Conservation (phyloP, 2,888 invertebrate species). For the Synergus itoensis region DNA sequence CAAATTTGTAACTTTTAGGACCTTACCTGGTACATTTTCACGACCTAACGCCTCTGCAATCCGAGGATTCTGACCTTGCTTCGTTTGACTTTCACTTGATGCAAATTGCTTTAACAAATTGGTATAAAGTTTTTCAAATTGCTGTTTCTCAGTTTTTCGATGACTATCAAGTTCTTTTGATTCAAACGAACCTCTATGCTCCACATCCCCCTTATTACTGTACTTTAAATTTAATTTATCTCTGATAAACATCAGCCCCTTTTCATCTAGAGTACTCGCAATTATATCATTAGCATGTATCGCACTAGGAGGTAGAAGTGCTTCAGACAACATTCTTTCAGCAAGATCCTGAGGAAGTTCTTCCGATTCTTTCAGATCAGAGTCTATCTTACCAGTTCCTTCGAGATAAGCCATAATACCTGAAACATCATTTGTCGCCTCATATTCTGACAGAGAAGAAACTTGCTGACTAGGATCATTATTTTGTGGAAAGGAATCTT, state of each 20-base stretch:
- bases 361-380: conserved; percentile 47
- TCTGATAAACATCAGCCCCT: conserved; percentile 67
- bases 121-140: neutral
- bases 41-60: neutral
- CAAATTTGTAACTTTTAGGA: neutral
- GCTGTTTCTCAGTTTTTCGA: neutral
- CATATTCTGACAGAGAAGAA: neutral
- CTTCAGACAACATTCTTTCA: conserved; percentile 68
- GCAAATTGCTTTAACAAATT: neutral
- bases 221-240: conserved; percentile 71
- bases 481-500: neutral
- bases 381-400: conserved; percentile 13
- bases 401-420: conserved; percentile 1
- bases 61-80: neutral
- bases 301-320: conserved; percentile 68
- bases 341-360: conserved; percentile 56
- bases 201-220: conserved; percentile 57
- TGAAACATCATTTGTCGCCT: neutral
- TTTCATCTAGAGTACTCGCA: conserved; percentile 70
- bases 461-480: neutral
- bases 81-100: neutral
- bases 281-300: conserved; percentile 67
- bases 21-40: conserved; percentile 16
- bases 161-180: conserved; percentile 43
- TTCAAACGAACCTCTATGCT: conserved; percentile 39